A percentile compares a stretch with the other conserved stretches of the same genome.
These are phyloP conservation scores for Parotia lawesii DNA, from an alignment of 2,113 vertebrate species.

Conservation along the genomic window DNA sequence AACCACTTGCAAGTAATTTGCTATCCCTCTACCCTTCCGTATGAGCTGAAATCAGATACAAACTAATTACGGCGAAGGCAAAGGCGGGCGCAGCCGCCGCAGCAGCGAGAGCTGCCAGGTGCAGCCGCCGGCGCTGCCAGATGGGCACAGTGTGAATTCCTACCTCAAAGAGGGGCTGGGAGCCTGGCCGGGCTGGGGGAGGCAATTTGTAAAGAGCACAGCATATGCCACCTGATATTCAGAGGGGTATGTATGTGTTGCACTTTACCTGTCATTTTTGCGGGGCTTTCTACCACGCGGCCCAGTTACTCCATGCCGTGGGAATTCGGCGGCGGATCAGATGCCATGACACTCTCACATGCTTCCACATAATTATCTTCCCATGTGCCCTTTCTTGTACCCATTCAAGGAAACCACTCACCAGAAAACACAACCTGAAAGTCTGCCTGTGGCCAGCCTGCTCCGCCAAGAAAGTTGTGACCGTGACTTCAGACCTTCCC, in stretches of 20 bases:
- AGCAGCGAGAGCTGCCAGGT: slow-evolving; percentile 10
- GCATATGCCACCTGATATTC: background rate
- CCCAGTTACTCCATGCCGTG: background rate
- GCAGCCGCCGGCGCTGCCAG: background rate
- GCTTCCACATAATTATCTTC: background rate
- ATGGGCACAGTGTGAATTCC: slow-evolving; percentile 28
- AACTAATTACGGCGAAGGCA: background rate
- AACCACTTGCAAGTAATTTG: slow-evolving; percentile 14
- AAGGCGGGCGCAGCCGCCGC: background rate
- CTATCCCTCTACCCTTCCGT: background rate
- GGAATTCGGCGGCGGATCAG: fast-evolving
- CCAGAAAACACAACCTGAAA: background rate
- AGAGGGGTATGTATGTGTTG: background rate
- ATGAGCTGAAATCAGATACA: slow-evolving; percentile 20
- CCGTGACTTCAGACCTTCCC: background rate
- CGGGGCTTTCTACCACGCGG: fast-evolving
- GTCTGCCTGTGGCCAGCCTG: background rate
- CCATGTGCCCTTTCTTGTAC: background rate
- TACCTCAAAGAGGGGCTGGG: background rate
- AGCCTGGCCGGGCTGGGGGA: background rate
- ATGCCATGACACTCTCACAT: background rate
- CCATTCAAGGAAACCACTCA: background rate
- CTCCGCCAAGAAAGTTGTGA: background rate
- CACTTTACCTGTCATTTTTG: background rate
- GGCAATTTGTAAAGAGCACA: background rate